A percentile compares a stretch with the other conserved stretches of the same genome.
Evolutionary conservation across 2,888 invertebrate genomes (phyloP).

Genomic region (Nipponacmea schrenckii): DNA sequence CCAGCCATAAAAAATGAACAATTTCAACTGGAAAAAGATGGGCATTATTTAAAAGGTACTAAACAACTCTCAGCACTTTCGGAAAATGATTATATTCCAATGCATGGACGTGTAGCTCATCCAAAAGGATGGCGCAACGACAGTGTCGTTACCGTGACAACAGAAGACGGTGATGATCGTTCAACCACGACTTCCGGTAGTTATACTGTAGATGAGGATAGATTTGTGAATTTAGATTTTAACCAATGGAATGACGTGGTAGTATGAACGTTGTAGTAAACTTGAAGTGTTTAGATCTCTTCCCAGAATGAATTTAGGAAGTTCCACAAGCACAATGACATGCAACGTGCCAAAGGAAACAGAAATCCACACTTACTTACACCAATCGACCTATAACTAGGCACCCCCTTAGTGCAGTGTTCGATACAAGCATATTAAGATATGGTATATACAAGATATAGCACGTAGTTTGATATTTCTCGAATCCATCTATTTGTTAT

Average conservation of each 20-base stretch:
- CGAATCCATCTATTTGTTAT: too few species aligned
- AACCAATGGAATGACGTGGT: conserved; percentile 46
- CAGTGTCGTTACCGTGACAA: conserved; percentile 47
- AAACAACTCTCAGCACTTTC: neutral
- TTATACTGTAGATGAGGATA: conserved; percentile 55
- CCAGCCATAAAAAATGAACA: too few species aligned
- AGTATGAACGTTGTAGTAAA: conserved; percentile 26
- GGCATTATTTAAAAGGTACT: neutral
- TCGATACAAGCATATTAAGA: too few species aligned
- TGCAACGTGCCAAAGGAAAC: too few species aligned
- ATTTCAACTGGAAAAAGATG: neutral
- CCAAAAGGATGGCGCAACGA: conserved; percentile 38
- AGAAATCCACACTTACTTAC: too few species aligned
- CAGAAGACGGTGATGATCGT: conserved; percentile 54
- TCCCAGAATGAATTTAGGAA: too few species aligned
- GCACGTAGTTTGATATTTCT: too few species aligned
- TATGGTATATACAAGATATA: too few species aligned
- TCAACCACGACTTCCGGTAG: conserved; percentile 60
- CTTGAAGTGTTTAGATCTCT: too few species aligned
- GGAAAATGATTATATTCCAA: neutral
- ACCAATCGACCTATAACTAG: too few species aligned
- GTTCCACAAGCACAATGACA: too few species aligned
- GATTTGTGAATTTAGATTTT: conserved; percentile 38
- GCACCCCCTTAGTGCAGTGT: too few species aligned
- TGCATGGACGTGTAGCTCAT: neutral